Percentiles rank a stretch among this genome's conserved stretches.
Evolutionary conservation across 2,113 vertebrate genomes (phyloP).

Genomic region (Piliocolobus tephrosceles): DNA sequence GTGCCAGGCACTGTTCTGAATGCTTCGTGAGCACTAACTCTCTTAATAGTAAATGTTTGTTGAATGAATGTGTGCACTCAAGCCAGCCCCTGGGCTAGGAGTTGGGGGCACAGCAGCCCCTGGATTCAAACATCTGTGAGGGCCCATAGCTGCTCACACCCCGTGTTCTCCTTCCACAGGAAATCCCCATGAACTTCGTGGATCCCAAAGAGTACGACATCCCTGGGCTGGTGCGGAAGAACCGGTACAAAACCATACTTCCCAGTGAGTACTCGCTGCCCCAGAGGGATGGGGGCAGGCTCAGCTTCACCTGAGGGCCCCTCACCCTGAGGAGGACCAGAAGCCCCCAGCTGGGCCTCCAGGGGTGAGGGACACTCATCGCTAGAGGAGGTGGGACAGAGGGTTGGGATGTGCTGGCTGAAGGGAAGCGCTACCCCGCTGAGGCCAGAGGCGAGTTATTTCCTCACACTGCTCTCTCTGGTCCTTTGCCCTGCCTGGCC

Average conservation of each 20-base stretch:
- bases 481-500: background rate
- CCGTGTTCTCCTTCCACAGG: conserved; percentile 82
- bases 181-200: conserved; percentile 99
- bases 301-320: background rate
- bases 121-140: background rate
- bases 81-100: background rate
- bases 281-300: accelerated
- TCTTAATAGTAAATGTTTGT: background rate
- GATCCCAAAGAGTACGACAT: conserved; percentile 98
- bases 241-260: conserved; percentile 99
- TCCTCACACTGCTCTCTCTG: background rate
- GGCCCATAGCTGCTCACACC: background rate
- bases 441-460: background rate
- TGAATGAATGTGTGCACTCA: background rate
- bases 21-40: background rate
- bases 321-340: background rate
- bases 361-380: background rate
- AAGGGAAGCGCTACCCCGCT: background rate
- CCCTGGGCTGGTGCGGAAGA: conserved; percentile 97
- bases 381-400: too few relatives aligned
- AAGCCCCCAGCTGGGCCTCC: background rate
- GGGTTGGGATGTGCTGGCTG: background rate
- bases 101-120: background rate
- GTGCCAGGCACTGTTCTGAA: background rate
- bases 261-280: conserved; percentile 90